Conservation (phyloP, 2,113 vertebrate genomes). For the Erythrolamprus reginae region DNA sequence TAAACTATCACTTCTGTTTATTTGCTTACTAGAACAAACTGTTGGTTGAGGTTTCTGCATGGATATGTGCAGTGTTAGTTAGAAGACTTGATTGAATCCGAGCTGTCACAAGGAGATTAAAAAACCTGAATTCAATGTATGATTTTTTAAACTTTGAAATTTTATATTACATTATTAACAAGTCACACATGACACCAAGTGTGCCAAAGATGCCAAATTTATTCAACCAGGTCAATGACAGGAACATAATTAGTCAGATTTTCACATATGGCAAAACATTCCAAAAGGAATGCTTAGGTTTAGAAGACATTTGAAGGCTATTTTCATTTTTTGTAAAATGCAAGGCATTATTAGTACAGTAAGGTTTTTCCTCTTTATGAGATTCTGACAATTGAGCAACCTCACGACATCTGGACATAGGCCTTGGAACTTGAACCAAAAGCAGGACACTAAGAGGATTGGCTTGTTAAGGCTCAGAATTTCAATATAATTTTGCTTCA, state of each 20-base stretch:
- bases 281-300: not conserved
- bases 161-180: not conserved
- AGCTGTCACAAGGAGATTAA: not conserved
- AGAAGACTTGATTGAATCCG: not conserved
- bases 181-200: not conserved
- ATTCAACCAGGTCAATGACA: not conserved
- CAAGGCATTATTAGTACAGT: not conserved
- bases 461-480: not conserved
- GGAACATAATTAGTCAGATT: not conserved
- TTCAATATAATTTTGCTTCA: not conserved
- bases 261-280: not conserved
- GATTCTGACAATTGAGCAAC: not conserved
- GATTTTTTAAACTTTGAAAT: not conserved
- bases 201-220: not conserved
- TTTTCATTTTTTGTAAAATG: not conserved
- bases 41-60: not conserved
- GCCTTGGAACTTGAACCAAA: not conserved
- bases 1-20: not conserved
- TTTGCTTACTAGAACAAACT: not conserved
- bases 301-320: not conserved
- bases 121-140: not conserved
- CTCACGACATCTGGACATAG: not conserved
- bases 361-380: not conserved
- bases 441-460: not conserved
- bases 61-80: not conserved